phyloP scores from a whole-genome alignment of 1,140 invertebrate genomes.

The Archivesica marissinica region DNA sequence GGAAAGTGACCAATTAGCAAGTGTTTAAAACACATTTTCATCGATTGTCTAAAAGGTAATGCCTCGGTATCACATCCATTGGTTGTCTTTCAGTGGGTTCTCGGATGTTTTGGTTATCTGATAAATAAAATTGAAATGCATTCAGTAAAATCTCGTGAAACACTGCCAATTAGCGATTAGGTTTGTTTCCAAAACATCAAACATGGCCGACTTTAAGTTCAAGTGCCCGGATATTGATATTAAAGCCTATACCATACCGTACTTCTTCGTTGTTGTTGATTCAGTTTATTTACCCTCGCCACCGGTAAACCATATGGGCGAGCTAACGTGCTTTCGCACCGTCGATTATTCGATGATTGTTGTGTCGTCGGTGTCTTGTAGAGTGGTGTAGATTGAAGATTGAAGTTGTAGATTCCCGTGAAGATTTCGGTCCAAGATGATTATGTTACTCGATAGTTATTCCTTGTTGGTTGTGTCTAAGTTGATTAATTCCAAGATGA shows the following conservation, averaged over 20 bases:
- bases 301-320: too few relatives aligned
- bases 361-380: too few relatives aligned
- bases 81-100: background rate
- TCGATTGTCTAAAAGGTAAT: background rate
- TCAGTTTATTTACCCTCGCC: too few relatives aligned
- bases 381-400: too few relatives aligned
- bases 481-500: too few relatives aligned
- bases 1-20: background rate
- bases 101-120: background rate
- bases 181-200: conserved; percentile 55
- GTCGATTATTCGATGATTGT: too few relatives aligned
- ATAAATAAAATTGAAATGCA: background rate
- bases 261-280: too few relatives aligned
- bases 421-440: too few relatives aligned
- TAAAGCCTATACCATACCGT: background rate
- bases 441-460: too few relatives aligned
- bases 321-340: too few relatives aligned
- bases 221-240: conserved; percentile 50
- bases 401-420: too few relatives aligned
- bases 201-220: conserved; percentile 51
- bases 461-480: too few relatives aligned
- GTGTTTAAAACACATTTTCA: background rate
- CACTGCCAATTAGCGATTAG: background rate
- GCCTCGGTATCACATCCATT: conserved; percentile 1
- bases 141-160: background rate